phyloP scores from a whole-genome alignment of 2,113 vertebrate genomes.

The chimpanzee (Pan troglodytes) region NHGRI_mPanTro3-v2.1_pri NC_072414.2:79500001-79500500 shows the following conservation, averaged over 20 bases:
- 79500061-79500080: slow-evolving; percentile 62
- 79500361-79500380: not conserved
- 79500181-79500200: slow-evolving; percentile 69
- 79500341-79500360: not conserved
- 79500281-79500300: slow-evolving; percentile 18
- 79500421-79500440: rapidly evolving
- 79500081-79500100: slow-evolving; percentile 25
- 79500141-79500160: not conserved
- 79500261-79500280: slow-evolving; percentile 18
- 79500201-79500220: slow-evolving; percentile 64
- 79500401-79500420: not conserved
- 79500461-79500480: rapidly evolving
- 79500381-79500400: not conserved
- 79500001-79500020: not conserved
- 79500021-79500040: not conserved
- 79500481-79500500: rapidly evolving
- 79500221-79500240: slow-evolving; percentile 28
- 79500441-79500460: too few relatives aligned
- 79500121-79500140: not conserved
- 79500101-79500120: slow-evolving; percentile 53
- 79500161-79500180: slow-evolving; percentile 60
- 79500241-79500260: not conserved
- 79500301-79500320: not conserved
- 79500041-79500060: slow-evolving; percentile 29
- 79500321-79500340: not conserved